A percentile compares a stretch with the other conserved stretches of the same genome.
These are phyloP conservation scores for Margaritifera margaritifera DNA, from an alignment of 2,888 invertebrate species.

Conservation along the genomic window DNA sequence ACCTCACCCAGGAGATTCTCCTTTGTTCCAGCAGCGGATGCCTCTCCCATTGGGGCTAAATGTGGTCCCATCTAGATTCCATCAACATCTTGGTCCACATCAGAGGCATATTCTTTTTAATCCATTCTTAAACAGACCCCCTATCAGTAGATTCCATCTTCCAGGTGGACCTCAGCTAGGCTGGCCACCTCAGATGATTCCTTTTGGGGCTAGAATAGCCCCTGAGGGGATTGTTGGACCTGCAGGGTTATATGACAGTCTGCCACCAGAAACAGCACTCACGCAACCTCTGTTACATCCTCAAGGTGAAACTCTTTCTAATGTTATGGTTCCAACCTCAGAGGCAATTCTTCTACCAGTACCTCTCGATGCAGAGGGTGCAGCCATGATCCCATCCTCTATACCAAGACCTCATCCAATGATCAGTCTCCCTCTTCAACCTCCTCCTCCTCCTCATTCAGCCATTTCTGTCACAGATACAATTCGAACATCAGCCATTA, in stretches of 20 bases:
- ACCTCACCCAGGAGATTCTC: conserved; percentile 12
- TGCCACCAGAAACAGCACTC: conserved; percentile 19
- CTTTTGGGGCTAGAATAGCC: conserved; percentile 19
- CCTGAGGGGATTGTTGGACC: conserved; percentile 19
- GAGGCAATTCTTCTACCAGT: no score
- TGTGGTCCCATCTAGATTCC: conserved; percentile 38
- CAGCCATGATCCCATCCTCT: no score
- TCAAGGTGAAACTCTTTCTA: no score
- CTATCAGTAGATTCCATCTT: conserved; percentile 27
- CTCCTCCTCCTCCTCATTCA: no score
- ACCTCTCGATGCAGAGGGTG: no score
- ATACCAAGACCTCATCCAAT: no score
- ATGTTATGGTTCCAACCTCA: no score
- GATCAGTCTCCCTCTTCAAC: no score
- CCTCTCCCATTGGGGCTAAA: conserved; percentile 32
- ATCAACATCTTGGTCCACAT: conserved; percentile 38
- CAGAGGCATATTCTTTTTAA: conserved; percentile 52
- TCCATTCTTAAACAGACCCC: conserved; percentile 47
- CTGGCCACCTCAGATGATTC: conserved; percentile 19
- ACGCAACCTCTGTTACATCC: no score
- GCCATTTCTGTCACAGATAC: no score
- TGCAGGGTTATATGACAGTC: conserved; percentile 30
- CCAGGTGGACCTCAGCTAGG: conserved; percentile 25
- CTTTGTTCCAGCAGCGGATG: conserved; percentile 8
- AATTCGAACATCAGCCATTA: no score